Conservation (phyloP, 2,113 vertebrate species). For the Mustelus asterias region DNA sequence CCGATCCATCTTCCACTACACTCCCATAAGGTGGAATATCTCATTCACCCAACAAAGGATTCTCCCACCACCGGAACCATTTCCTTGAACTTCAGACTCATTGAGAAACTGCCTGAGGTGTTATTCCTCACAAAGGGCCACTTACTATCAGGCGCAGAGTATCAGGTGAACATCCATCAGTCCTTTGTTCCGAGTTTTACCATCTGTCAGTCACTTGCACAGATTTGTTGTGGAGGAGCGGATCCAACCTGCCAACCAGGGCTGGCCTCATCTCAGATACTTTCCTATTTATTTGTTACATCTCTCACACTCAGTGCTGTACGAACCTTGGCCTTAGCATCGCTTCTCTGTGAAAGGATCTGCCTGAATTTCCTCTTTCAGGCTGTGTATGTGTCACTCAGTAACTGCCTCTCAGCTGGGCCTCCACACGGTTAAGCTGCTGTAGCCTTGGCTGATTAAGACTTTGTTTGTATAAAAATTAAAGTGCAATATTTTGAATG, state of each 20-base stretch:
- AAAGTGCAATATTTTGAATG: slow-evolving; percentile 36
- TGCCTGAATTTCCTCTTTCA: not conserved
- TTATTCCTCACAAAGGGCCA: not conserved
- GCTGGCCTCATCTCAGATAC: not conserved
- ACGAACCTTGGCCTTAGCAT: not conserved
- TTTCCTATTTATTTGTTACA: not conserved
- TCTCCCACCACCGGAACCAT: not conserved
- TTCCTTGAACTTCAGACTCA: not conserved
- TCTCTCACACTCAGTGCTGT: not conserved
- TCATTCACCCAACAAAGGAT: not conserved
- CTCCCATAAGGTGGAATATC: not conserved
- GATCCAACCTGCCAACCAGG: not conserved
- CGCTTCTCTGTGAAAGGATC: not conserved
- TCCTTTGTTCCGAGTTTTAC: not conserved
- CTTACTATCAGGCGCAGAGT: not conserved
- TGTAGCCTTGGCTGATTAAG: not conserved
- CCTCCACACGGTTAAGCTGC: not conserved
- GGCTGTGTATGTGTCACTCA: not conserved
- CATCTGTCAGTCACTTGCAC: not conserved
- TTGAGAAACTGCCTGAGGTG: not conserved
- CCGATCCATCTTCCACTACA: not conserved
- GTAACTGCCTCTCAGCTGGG: not conserved
- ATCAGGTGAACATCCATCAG: not conserved
- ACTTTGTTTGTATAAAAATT: slow-evolving; percentile 33
- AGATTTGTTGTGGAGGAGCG: not conserved